Base-by-base conservation (phyloP, 2,888 invertebrate species). In the Dexiosoma caninum region DNA sequence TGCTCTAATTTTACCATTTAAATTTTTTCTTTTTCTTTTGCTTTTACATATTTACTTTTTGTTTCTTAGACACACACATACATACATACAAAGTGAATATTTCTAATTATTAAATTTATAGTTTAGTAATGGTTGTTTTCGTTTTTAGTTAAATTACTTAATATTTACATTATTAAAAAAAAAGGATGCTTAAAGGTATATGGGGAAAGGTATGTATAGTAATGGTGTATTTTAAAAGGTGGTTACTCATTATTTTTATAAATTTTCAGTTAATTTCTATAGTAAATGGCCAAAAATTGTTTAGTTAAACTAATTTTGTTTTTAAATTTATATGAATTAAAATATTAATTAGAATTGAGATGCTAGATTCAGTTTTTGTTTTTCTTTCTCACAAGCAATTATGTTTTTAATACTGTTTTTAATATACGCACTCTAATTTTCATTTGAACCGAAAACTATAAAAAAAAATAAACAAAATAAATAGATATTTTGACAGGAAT, bases 11-110 rank as follows among this genome's bases (percentile, higher is more conserved):
- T 64, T 23, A 49, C 10, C 21, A 27, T 37, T 64, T 46, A 62
- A 23, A 66, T 42, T 27, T 4, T 35, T 49, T 30, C 12, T 9
- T 12, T 49, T 62, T 21, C 16, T 35, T 49, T 30, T 16, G 2
- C 12, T 49, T 62, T 21, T 21, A 62, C 44, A 16, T 49, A 35
- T 60, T n/a, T 30, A 49, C 2, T 64, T 64, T 46, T 10, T 51
- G 23, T 70, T 44, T 46, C 21, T 76, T 35, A 40, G 30, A 80
- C 66, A 80, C 49, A 74, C 72, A 77, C 62, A 64, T 69, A 72
- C 62, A 72, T 66, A n/a, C n/a, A n/a, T n/a, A n/a, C n/a, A 51
- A 19, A 71, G 72, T 44, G 23, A 69, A 74, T 72, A 53, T 70
- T 59, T 51, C 8, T 27, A 19, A 30, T 60, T 62, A 14, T 32